These are phyloP conservation scores for Hylomyscus alleni DNA, from an alignment of 2,797 vertebrate species.

Conservation along the genomic window DNA sequence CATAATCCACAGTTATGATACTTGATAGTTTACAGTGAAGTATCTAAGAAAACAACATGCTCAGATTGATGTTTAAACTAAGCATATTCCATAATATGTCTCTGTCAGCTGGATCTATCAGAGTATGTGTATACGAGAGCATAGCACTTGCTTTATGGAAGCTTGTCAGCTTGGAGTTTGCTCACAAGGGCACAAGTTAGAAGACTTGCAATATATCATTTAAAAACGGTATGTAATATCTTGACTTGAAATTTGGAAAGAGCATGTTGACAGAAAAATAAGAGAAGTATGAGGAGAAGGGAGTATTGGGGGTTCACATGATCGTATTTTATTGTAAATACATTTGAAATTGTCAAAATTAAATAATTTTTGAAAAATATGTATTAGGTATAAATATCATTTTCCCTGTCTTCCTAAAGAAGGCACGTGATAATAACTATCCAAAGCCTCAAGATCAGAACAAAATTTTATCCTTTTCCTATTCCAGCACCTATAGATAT, in stretches of 20 bases:
- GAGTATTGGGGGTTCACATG: background rate
- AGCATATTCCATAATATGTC: rapidly evolving
- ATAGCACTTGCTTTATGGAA: rapidly evolving
- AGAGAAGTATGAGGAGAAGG: background rate
- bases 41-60: background rate
- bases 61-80: background rate
- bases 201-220: background rate
- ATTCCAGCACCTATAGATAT: background rate
- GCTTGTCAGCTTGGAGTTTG: background rate
- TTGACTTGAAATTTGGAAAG: background rate
- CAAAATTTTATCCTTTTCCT: background rate
- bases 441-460: background rate
- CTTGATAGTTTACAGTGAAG: background rate
- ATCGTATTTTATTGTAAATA: background rate
- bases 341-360: background rate
- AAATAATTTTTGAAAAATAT: background rate
- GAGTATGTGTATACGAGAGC: rapidly evolving
- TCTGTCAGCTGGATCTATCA: background rate
- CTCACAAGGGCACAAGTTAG: background rate
- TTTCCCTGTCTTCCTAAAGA: background rate
- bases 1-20: background rate
- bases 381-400: background rate
- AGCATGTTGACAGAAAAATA: background rate
- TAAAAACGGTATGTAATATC: background rate
- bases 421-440: background rate